Evolutionary conservation across 2,113 vertebrate genomes (phyloP), one percentile per base, ranked within the genome.

Genomic region (Hiodon alosoides): DNA sequence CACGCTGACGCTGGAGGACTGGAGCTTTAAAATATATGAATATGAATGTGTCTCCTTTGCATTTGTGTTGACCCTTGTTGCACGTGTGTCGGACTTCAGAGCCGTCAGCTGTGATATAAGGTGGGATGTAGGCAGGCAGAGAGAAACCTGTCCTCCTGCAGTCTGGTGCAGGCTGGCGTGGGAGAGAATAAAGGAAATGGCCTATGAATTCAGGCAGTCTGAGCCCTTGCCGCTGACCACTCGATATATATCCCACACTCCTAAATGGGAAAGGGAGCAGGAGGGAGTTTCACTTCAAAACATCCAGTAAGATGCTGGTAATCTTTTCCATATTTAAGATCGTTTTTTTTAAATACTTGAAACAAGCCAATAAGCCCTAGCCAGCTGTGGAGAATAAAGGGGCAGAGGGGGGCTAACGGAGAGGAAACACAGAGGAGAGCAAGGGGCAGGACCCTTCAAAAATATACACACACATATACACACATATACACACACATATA

Each of bases 291-390:
- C 57, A 81, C 76, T 79, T 81, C 54, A 79, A 77, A 77, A 81
- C 73, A 82, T 87, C 85, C 85, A 88, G 89, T 85, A 91, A 85
- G 87, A 90, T 87, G 84, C 83, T 87, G 88, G 88, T 93, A 93
- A 94, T 93, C 89, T 90, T 91, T 93, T 93, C 93, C 92, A 94
- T 90, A 93, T 93, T 93, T 85, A 86, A 86, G 70, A 87, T 89
- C 87, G 87, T 87, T 89, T 89, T 88, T 88, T 90, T 86, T 89
- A 85, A 86, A 85, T 83, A 89, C 88, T 91, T 90, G 88, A 91
- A 93, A 90, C 92, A 88, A 90, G 86, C 90, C 90, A 81, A 89
- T 89, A 92, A 91, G 84, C 81, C 81, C 78, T 58, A 86, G 82
- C 84, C 92, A 93, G 91, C 91, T 91, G 88, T 87, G 88, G 88